Conservation (phyloP, 2,888 invertebrate species). For the Diarsia rubi region DNA sequence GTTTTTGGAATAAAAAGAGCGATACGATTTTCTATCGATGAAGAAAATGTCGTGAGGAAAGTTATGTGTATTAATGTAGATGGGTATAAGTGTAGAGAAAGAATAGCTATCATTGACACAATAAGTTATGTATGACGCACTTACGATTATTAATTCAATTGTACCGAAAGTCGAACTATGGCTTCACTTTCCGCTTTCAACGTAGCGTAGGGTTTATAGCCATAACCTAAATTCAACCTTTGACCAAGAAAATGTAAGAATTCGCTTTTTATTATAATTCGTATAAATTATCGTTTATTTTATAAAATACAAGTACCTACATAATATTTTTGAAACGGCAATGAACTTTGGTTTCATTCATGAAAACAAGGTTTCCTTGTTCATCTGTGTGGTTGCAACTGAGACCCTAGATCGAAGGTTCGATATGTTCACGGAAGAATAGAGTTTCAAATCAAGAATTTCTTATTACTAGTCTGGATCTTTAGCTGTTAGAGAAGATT, state of each 20-base stretch:
- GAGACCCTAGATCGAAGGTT: neutral
- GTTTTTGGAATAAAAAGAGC: too few relatives aligned
- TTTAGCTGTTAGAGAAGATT: too few relatives aligned
- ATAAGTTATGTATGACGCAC: neutral
- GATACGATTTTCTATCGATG: too few relatives aligned
- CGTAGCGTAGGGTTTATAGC: neutral
- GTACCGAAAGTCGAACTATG: neutral
- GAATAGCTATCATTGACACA: neutral
- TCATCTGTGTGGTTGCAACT: neutral
- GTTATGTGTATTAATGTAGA: too few relatives aligned
- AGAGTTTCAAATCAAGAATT: too few relatives aligned
- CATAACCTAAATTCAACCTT: neutral
- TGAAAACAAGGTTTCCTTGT: neutral
- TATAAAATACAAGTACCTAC: too few relatives aligned
- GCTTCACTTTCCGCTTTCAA: neutral
- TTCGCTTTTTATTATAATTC: conserved; percentile 3
- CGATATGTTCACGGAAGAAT: neutral
- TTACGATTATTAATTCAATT: neutral
- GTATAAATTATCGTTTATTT: neutral
- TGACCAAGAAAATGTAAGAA: conserved; percentile 14
- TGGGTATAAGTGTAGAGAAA: too few relatives aligned
- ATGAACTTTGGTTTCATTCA: neutral
- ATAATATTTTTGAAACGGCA: neutral
- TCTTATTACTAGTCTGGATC: too few relatives aligned
- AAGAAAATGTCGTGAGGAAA: too few relatives aligned